Evolutionary conservation across 1,140 invertebrate genomes (phyloP), one percentile per base, ranked within the genome.

Genomic region (Paracyclopina nana): DNA sequence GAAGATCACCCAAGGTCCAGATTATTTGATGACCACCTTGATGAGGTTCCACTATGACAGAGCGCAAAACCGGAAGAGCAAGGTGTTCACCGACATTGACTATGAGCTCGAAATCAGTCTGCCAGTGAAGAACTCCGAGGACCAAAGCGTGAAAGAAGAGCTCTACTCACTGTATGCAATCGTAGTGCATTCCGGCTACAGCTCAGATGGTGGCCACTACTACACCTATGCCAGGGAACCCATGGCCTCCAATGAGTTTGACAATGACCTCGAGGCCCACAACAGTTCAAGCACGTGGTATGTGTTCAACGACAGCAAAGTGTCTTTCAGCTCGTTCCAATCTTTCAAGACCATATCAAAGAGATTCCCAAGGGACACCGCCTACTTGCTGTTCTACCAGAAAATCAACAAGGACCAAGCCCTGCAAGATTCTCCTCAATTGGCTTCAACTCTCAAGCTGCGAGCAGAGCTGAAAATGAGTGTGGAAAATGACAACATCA

Each of bases 181-280:
- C 0, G 79, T 88, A 0, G 76, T 88, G 0, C 83, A 88, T 61
- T 77, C 77, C 0, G 82, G 84, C 1, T 74, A 73, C 11, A 80
- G 75, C 31, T 74, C 82, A 55, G 80, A 86, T 59, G 78, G 78
- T 4, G 83, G 83, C 0, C 83, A 88, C 61, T 87, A 88, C 60
- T 84, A 83, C 58, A 82, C 80, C 0, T 76, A 81, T 56, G 80
- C 79, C 0, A 71, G 77, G n/a, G 60, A 62, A 52, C 60, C 27
- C 26, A 59, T 42, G 28, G 55, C 30, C 55, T 54, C 29, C 46
- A 26, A 22, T 11, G 45, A 48, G 20, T 6, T 25, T 9, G 45
- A 48, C 28, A 16, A 20, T 9, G 34, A 38, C 20, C n/a, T n/a
- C n/a, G n/a, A n/a, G n/a, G n/a, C n/a, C n/a, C n/a, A n/a, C n/a